Base-by-base conservation (phyloP, 2,113 vertebrate genomes). In the Chrysochloris asiatica region DNA sequence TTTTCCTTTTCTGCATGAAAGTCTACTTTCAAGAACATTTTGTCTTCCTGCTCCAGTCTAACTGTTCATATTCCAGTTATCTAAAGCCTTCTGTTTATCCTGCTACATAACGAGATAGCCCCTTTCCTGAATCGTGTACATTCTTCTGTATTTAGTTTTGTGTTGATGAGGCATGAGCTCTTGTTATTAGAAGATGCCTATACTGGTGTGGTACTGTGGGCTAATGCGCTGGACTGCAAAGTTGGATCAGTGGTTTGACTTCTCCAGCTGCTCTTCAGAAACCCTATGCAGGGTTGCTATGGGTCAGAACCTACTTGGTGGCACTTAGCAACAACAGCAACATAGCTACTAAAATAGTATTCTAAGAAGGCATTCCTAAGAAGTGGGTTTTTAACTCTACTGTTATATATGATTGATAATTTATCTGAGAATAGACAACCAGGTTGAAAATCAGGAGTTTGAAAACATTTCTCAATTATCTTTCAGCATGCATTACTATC, bases 301-400 rank as follows among this genome's bases (percentile, higher is more conserved):
- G n/a, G n/a, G n/a, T n/a, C n/a, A n/a, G n/a, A n/a, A n/a, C n/a
- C n/a, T n/a, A n/a, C n/a, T n/a, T n/a, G n/a, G n/a, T n/a, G n/a
- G n/a, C n/a, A n/a, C n/a, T n/a, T n/a, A n/a, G n/a, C n/a, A n/a
- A n/a, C n/a, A n/a, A n/a, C n/a, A n/a, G n/a, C n/a, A n/a, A n/a
- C n/a, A n/a, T n/a, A n/a, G n/a, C n/a, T 75, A 69, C 80, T 76
- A 52, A 92, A 92, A 81, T 69, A 28, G 48, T 4, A 69, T 81
- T 50, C 50, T 81, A 65, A 65, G 43, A 69, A 59, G 72, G 33
- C 71, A 48, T 19, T 30, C 14, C 61, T 45, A 45, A 41, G 26
- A 73, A 14, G 24, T 45, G 13, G 41, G 45, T 71, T 6, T 89
- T 47, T 50, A 69, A 92, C 61, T 92, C 17, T 76, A 4, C 52